Percentiles rank a stretch among this genome's conserved stretches.
These are phyloP conservation scores for Numenius arquata DNA, from an alignment of 2,113 vertebrate genomes.

Conservation along the genomic window DNA sequence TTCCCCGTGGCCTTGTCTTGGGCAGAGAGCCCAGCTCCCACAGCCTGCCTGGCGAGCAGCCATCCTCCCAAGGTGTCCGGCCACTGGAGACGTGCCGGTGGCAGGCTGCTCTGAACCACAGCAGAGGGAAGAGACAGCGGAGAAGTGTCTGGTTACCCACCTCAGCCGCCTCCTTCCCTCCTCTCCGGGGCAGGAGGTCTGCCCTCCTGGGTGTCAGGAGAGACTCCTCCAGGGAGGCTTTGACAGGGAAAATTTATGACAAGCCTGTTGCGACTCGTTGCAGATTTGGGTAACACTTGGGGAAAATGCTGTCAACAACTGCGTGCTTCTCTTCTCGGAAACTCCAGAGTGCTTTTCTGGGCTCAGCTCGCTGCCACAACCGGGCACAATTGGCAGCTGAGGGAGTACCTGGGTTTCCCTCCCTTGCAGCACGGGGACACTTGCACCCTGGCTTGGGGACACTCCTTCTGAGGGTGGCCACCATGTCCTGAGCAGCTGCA, in stretches of 20 bases:
- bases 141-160: slow-evolving; percentile 1
- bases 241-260: neutral
- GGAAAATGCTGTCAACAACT: neutral
- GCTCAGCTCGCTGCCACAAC: neutral
- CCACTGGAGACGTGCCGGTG: slow-evolving; percentile 51
- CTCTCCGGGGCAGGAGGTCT: neutral
- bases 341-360: neutral
- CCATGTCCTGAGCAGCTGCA: neutral
- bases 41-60: slow-evolving; percentile 10
- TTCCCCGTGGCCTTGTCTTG: neutral
- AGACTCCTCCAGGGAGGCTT: neutral
- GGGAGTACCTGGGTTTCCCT: neutral
- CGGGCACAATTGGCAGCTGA: neutral
- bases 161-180: neutral
- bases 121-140: neutral
- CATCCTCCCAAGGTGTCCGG: slow-evolving; percentile 50
- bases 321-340: neutral
- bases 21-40: neutral
- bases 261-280: neutral
- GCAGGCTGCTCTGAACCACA: neutral
- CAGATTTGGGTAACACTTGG: neutral
- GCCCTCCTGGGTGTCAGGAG: neutral
- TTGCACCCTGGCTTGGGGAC: neutral
- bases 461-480: rapidly evolving
- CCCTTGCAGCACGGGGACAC: rapidly evolving